Base-by-base conservation (phyloP, 2,797 vertebrate species). In the Gallinago stenura region DNA sequence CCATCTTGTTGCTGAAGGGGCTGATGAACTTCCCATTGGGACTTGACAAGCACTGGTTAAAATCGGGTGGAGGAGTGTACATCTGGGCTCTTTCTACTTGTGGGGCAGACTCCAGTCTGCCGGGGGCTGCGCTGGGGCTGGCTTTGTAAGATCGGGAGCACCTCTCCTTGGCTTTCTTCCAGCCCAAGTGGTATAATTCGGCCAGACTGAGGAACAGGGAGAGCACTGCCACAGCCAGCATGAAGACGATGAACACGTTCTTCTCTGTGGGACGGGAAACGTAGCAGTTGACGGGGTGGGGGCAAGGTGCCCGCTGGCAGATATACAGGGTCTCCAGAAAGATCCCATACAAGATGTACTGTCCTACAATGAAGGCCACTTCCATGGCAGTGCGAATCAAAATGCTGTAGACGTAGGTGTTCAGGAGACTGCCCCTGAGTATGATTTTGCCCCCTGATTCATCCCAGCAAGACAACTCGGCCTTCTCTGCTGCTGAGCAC, bases 191-290 rank as follows among this genome's bases (percentile, higher is more conserved):
- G 97, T 99, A 99, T 37, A 99, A 96, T 96, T 99, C 99, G 3
- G 99, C 93, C 86, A 99, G 95, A 5, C 99, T 99, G 76, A 99
- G 98, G 84, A 99, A 97, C 6, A 99, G 98, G 9, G 99, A 99
- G 77, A 99, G 98, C 0, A 96, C 98, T 0, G 99, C 99, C 96
- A 99, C 99, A 3, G 98, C 98, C 97, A 99, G 97, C 99, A 99
- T 99, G 93, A 99, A 99, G 93, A 99, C 93, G 4, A 99, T 99
- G 97, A 99, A 99, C 71, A 99, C 98, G 1, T 99, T 99, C 97
- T 99, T 99, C 98, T 99, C 99, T 0, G 99, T 99, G 80, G 99
- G 99, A 12, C 99, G 98, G 13, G 99, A 99, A 90, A 99, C 99
- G 6, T 99, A 99, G 95, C 99, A 99, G 98, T 99, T 99, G 95